Evolutionary conservation across 2,113 vertebrate species (phyloP), one percentile per base, ranked within the genome.

Genomic region (Solea senegalensis): DNA sequence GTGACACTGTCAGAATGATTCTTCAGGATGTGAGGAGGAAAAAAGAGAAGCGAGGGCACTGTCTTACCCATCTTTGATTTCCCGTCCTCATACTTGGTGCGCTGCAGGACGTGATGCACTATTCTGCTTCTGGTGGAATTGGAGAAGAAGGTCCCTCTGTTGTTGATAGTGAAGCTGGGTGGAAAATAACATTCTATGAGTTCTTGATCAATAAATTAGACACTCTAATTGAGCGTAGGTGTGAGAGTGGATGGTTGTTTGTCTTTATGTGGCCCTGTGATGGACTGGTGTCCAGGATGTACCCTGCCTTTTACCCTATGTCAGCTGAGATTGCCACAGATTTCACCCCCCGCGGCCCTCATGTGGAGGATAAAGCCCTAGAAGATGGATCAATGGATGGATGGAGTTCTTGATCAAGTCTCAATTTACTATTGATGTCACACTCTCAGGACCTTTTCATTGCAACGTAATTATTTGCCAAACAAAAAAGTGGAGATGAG

Each of bases 61-160:
- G 8, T 8, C 93, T 93, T 93, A 99, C 97, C 98, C 93, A 99
- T 97, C 95, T 99, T 99, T 77, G 95, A 96, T 86, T 98, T 98
- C 34, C 96, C 96, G 1, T 98, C 96, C 91, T 99, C 98, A 53
- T 99, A 99, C 74, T 99, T 98, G 4, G 97, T 99, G 75, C 96
- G 96, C 84, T 99, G 97, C 27, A 99, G 92, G 81, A 98, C 94
- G 59, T 99, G 98, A 87, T 99, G 97, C 10, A 99, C 96, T 12
- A 99, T 98, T 82, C 97, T 95, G 86, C 97, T 99, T 87, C 97
- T 93, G 46, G 97, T 98, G 14, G 98, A 98, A 80, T 99, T 99
- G 88, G 97, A 99, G 92, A 99, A 99, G 93, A 99, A 99, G 10
- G 96, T 96, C 80, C 96, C 94, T 87, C 95, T 96, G 86, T 97